These are phyloP conservation scores for Astyanax mexicanus DNA, from an alignment of 2,797 vertebrate genomes.

Conservation along the genomic window DNA sequence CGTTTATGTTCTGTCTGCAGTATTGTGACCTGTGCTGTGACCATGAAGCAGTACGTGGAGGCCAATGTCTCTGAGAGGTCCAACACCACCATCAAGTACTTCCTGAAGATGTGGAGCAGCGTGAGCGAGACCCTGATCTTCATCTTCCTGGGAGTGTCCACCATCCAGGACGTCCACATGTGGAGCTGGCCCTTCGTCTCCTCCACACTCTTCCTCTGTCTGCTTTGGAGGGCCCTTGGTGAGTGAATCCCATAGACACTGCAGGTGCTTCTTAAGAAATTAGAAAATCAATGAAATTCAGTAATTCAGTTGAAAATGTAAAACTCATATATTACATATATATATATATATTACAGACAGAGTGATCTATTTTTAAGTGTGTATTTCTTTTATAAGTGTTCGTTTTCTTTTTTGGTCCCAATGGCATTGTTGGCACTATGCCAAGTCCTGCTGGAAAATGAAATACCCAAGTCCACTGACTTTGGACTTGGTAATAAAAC, in stretches of 20 bases:
- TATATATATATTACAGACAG: too few species aligned
- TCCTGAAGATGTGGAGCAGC: constrained; percentile 99
- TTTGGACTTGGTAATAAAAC: too few species aligned
- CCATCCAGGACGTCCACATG: constrained; percentile 86
- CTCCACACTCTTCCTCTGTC: constrained; percentile 89
- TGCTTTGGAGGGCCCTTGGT: constrained; percentile 90
- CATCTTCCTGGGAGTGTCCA: constrained; percentile 95
- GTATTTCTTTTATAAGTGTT: too few species aligned
- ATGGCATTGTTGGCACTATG: too few species aligned
- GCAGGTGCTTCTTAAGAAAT: too few species aligned
- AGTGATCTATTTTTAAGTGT: too few species aligned
- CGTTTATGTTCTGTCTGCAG: constrained; percentile 59
- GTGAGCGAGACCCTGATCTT: constrained; percentile 98
- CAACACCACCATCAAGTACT: constrained; percentile 98
- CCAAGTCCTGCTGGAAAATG: too few species aligned
- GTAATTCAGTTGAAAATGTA: too few species aligned
- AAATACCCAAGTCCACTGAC: too few species aligned
- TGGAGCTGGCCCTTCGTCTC: constrained; percentile 97
- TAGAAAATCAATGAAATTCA: too few species aligned
- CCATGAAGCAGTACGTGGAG: constrained; percentile 92
- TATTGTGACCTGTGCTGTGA: constrained; percentile 84
- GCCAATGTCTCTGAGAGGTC: constrained; percentile 98
- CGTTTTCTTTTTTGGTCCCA: too few species aligned
- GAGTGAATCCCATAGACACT: constrained; percentile 16
- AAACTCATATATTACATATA: too few species aligned